phyloP scores from a whole-genome alignment of 2,113 vertebrate species.

The Excalfactoria chinensis region DNA sequence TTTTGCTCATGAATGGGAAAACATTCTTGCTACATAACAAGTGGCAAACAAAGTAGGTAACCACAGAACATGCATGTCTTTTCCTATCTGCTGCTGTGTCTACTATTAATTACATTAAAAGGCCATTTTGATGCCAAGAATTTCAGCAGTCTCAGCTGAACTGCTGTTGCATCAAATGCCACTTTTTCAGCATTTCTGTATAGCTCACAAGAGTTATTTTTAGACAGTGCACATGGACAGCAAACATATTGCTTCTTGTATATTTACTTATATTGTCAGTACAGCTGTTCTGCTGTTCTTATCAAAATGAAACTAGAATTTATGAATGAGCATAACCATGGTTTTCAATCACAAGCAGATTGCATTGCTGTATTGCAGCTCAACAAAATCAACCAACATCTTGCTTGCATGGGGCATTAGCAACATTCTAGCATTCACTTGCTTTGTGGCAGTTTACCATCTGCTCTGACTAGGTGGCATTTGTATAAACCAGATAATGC shows the following conservation, averaged over 20 bases:
- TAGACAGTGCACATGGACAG: not conserved
- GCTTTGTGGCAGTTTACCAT: conserved; percentile 63
- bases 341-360: conserved; percentile 51
- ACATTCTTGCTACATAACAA: not conserved
- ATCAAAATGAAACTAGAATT: conserved; percentile 66
- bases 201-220: conserved; percentile 21
- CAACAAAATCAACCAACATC: conserved; percentile 59
- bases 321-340: conserved; percentile 61
- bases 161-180: not conserved
- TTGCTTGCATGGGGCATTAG: conserved; percentile 33
- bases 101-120: conserved; percentile 13
- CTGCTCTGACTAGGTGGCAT: conserved; percentile 73
- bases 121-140: conserved; percentile 1
- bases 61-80: not conserved
- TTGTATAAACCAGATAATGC: conserved; percentile 65
- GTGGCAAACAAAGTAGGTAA: not conserved
- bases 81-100: not conserved
- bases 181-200: not conserved
- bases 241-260: conserved; percentile 30
- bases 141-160: conserved; percentile 17
- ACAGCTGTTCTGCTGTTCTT: conserved; percentile 69
- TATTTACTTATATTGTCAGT: conserved; percentile 47
- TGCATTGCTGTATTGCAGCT: conserved; percentile 37
- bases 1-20: not conserved
- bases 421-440: conserved; percentile 51